A percentile compares a stretch with the other conserved stretches of the same genome.
Conservation (phyloP, 1,140 invertebrate species). For the Brevipalpus yothersi region DNA sequence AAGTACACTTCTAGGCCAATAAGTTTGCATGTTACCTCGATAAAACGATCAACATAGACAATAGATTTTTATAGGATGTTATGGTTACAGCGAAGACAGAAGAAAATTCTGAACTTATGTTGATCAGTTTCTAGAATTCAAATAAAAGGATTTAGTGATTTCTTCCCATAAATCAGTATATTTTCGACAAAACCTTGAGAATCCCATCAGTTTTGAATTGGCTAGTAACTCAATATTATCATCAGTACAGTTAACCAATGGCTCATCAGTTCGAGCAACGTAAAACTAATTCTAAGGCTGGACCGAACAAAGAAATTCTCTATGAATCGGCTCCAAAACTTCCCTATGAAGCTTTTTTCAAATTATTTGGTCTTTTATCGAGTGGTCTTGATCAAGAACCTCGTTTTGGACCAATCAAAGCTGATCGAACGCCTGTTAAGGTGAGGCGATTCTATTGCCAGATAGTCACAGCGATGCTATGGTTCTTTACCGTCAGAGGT, state of each 20-base stretch:
- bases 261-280: slow-evolving; percentile 3
- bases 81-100: neutral
- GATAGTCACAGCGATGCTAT: slow-evolving; percentile 8
- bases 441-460: slow-evolving; percentile 9
- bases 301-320: slow-evolving; percentile 1
- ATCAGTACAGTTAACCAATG: neutral
- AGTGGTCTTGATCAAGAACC: slow-evolving; percentile 6
- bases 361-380: slow-evolving; percentile 9
- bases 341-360: slow-evolving; percentile 8
- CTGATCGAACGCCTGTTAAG: slow-evolving; percentile 3
- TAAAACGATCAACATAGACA: too few relatives aligned
- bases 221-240: neutral
- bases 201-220: neutral
- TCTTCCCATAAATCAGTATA: neutral
- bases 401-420: slow-evolving; percentile 6
- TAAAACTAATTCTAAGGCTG: slow-evolving; percentile 1
- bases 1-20: too few relatives aligned
- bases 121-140: too few relatives aligned
- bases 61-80: neutral
- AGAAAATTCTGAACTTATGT: neutral
- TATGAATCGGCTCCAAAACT: slow-evolving; percentile 5
- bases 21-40: too few relatives aligned
- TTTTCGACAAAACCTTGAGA: neutral
- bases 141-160: neutral
- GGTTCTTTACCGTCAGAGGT: slow-evolving; percentile 8